phyloP scores from a whole-genome alignment of 30 jellyfish, hydroid and myxozoan species.

The Turritopsis dohrnii region DNA sequence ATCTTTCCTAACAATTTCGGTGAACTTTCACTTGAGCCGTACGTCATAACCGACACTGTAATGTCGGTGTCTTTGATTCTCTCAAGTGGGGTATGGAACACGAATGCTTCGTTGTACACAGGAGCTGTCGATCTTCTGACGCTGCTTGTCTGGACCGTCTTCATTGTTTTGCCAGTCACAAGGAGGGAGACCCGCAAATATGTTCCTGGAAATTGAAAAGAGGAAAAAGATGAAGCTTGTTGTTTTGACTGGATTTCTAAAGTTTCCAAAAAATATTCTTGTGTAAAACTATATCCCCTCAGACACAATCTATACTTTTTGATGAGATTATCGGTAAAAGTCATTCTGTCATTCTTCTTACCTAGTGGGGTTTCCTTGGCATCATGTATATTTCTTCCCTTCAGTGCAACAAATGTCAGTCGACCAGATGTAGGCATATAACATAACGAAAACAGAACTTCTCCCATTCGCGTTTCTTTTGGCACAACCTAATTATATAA shows the following conservation, averaged over 20 bases:
- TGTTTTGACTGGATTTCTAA: too few species aligned
- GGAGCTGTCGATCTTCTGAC: conserved; percentile 48
- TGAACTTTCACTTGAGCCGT: conserved; percentile 9
- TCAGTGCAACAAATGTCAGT: conserved; percentile 73
- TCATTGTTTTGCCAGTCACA: conserved; percentile 44
- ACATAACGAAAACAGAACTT: conserved; percentile 69
- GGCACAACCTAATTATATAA: conserved; percentile 17
- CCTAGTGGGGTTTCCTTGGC: conserved; percentile 30
- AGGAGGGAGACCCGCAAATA: conserved; percentile 42
- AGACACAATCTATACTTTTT: too few species aligned
- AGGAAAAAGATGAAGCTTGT: not conserved
- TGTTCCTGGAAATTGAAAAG: not conserved
- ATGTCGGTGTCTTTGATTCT: conserved; percentile 54
- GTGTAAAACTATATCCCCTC: too few species aligned
- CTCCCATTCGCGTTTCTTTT: conserved; percentile 24
- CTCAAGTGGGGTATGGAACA: conserved; percentile 69
- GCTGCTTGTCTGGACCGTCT: conserved; percentile 66
- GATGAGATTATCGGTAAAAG: too few species aligned
- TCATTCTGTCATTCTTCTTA: not conserved
- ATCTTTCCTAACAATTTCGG: conserved; percentile 48
- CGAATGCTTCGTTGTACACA: conserved; percentile 89
- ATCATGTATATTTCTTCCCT: conserved; percentile 49
- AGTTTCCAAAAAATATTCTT: too few species aligned
- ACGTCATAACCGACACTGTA: conserved; percentile 40
- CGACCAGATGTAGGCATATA: conserved; percentile 95